A percentile compares a stretch with the other conserved stretches of the same genome.
Conservation (phyloP, 2,888 invertebrate genomes). For the Drosophila ezoana region DNA sequence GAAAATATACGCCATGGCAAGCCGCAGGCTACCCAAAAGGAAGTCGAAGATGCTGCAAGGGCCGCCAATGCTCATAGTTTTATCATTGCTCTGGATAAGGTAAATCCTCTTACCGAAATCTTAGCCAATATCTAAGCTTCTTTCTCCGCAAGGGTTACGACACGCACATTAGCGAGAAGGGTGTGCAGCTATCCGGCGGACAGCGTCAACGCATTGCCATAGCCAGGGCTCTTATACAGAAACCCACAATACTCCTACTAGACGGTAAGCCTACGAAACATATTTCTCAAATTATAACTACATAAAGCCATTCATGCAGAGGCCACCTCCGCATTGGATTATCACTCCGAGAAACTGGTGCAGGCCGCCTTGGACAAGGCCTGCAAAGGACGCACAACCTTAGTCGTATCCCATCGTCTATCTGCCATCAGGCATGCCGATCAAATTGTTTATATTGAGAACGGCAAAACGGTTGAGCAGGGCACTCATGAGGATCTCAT, state of each 20-base stretch:
- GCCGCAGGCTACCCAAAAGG: constrained; percentile 88
- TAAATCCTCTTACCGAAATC: constrained; percentile 73
- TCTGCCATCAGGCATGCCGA: constrained; percentile 90
- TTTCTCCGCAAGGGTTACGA: constrained; percentile 87
- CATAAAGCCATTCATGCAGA: constrained; percentile 84
- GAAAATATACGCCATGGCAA: constrained; percentile 90
- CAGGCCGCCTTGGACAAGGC: constrained; percentile 92
- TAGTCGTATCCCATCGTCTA: constrained; percentile 90
- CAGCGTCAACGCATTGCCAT: constrained; percentile 92
- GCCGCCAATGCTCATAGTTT: constrained; percentile 91
- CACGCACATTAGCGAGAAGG: constrained; percentile 91
- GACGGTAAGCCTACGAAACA: constrained; percentile 84
- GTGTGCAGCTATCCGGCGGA: constrained; percentile 92
- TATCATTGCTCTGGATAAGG: constrained; percentile 89
- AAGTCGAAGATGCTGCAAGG: constrained; percentile 89
- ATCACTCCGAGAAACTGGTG: constrained; percentile 91
- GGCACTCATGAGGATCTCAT: constrained; percentile 90
- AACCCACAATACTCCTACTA: constrained; percentile 90
- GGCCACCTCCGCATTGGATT: constrained; percentile 93
- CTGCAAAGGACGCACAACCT: constrained; percentile 89
- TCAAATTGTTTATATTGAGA: constrained; percentile 89
- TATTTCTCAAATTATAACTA: neutral
- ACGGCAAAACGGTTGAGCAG: constrained; percentile 89
- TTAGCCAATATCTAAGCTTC: neutral
- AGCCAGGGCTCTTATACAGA: constrained; percentile 91